Percentiles rank a stretch among this genome's conserved stretches.
These are phyloP conservation scores for Sisyra terminalis DNA, from an alignment of 2,888 invertebrate genomes.

Conservation along the genomic window DNA sequence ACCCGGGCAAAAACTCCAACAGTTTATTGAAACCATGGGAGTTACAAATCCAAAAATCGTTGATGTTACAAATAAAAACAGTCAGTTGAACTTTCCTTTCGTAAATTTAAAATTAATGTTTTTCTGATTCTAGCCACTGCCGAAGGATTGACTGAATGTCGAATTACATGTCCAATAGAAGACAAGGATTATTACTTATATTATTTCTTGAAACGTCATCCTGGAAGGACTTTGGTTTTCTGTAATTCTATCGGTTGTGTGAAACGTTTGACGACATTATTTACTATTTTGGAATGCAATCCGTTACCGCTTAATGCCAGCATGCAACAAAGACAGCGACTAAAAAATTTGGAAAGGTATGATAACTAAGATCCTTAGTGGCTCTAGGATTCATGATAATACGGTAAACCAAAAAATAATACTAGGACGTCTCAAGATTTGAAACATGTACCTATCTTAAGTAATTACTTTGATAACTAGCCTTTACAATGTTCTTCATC, in stretches of 20 bases:
- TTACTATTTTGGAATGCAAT: constrained; percentile 49
- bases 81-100: constrained; percentile 25
- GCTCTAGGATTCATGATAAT: not conserved
- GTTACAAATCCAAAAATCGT: constrained; percentile 84
- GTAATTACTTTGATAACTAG: too few relatives aligned
- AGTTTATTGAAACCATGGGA: constrained; percentile 62
- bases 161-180: constrained; percentile 58
- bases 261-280: constrained; percentile 52
- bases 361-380: not conserved
- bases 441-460: too few relatives aligned
- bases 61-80: constrained; percentile 69
- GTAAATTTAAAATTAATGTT: not conserved
- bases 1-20: constrained; percentile 56
- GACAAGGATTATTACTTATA: constrained; percentile 87
- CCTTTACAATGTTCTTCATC: too few relatives aligned
- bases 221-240: constrained; percentile 86
- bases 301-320: constrained; percentile 69
- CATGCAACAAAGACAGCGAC: constrained; percentile 86
- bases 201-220: constrained; percentile 72
- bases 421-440: not conserved
- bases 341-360: constrained; percentile 84
- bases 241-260: constrained; percentile 90
- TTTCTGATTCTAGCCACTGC: constrained; percentile 47
- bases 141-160: constrained; percentile 66
- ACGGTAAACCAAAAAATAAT: not conserved